Evolutionary conservation across 2,888 invertebrate genomes (phyloP).

Genomic region (Mallateleia sp.): DNA sequence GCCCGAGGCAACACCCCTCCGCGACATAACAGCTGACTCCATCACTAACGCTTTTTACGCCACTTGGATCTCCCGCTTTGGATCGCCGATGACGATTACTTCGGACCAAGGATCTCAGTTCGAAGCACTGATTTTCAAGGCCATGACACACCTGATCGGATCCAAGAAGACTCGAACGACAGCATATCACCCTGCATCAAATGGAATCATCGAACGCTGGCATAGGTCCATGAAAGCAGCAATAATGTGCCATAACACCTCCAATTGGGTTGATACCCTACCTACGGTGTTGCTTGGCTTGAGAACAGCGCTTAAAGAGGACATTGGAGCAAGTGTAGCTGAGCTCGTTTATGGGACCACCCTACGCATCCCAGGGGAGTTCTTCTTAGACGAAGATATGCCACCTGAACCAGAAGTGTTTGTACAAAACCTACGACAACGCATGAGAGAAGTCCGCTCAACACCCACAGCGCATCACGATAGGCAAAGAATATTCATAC

Average conservation of each 20-base stretch:
- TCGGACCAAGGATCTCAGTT: conserved; percentile 45
- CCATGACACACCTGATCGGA: conserved; percentile 78
- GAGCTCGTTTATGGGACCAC: not conserved
- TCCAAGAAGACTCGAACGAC: conserved; percentile 70
- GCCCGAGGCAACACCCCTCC: too few species aligned
- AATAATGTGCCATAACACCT: conserved; percentile 57
- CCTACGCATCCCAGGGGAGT: not conserved
- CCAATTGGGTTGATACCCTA: conserved; percentile 49
- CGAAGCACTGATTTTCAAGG: conserved; percentile 73
- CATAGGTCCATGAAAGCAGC: conserved; percentile 73
- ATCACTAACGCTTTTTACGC: too few species aligned
- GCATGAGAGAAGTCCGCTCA: too few species aligned
- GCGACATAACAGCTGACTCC: too few species aligned
- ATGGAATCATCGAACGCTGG: conserved; percentile 80
- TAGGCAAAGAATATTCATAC: too few species aligned
- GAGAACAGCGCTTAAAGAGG: conserved; percentile 44
- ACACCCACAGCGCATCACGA: too few species aligned
- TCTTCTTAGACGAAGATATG: conserved; percentile 14
- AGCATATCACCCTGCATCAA: conserved; percentile 79
- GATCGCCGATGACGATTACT: too few species aligned
- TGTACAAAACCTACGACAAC: too few species aligned
- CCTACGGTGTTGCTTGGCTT: conserved; percentile 71
- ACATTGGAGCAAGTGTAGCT: not conserved
- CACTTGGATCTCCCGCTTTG: too few species aligned
- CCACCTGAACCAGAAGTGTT: too few species aligned